Percentiles rank a stretch among this genome's conserved stretches.
phyloP scores from a whole-genome alignment of 2,113 vertebrate species.

The Gymnorhina tibicen region DNA sequence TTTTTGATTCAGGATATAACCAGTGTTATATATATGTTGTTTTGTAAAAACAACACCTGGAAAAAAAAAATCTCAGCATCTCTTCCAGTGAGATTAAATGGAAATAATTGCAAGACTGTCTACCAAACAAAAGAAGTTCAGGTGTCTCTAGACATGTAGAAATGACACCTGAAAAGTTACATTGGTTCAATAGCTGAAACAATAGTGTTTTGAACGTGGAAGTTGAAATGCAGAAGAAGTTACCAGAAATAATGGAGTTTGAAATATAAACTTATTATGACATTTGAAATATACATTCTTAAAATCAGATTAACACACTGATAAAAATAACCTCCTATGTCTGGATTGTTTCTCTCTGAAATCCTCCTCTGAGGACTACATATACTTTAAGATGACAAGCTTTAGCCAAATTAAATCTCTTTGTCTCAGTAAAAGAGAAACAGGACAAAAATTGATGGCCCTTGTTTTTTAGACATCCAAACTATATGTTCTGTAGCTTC shows the following conservation, averaged over 20 bases:
- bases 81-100: background rate
- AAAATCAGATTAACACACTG: background rate
- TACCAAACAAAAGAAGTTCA: background rate
- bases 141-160: background rate
- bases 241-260: background rate
- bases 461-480: background rate
- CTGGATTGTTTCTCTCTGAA: background rate
- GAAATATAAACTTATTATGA: background rate
- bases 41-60: background rate
- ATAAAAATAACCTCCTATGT: background rate
- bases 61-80: background rate
- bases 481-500: accelerated
- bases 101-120: background rate
- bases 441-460: background rate
- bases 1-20: background rate
- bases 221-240: background rate
- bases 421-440: background rate
- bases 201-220: background rate
- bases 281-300: background rate
- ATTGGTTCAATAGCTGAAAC: background rate
- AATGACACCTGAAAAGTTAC: background rate
- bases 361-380: background rate
- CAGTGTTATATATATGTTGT: too few species aligned
- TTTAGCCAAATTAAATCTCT: background rate
- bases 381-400: background rate